Percentiles rank a stretch among this genome's conserved stretches.
Evolutionary conservation across 2,888 invertebrate genomes (phyloP).

Genomic region (Eledone cirrhosa): DNA sequence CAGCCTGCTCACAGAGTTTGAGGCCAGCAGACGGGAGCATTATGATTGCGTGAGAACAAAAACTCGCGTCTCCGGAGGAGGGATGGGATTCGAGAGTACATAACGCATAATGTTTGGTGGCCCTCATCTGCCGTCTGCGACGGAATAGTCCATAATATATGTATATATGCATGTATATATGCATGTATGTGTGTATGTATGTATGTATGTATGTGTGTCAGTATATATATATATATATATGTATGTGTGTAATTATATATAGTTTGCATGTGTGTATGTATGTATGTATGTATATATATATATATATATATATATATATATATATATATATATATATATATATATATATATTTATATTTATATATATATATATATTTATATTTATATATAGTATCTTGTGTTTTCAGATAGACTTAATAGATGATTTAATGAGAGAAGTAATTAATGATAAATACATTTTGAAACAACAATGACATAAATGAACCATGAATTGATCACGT

Average conservation of each 20-base stretch:
- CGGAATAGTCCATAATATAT: neutral
- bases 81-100: no score
- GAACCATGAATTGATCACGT: no score
- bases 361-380: no score
- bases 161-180: neutral
- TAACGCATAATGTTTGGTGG: neutral
- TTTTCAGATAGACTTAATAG: no score
- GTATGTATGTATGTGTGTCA: neutral
- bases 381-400: no score
- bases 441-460: no score
- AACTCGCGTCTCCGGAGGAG: no score
- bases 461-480: no score
- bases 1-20: no score
- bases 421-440: no score
- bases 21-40: no score
- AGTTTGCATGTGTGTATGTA: neutral
- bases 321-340: slow-evolving; percentile 29
- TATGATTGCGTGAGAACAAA: no score
- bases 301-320: slow-evolving; percentile 22
- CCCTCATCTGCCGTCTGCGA: neutral
- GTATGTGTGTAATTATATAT: neutral
- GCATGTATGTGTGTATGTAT: neutral
- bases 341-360: neutral
- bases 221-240: neutral
- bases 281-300: neutral